A percentile compares a stretch with the other conserved stretches of the same genome.
phyloP scores from a whole-genome alignment of 2,888 invertebrate genomes.

The Cryptus armator region DNA sequence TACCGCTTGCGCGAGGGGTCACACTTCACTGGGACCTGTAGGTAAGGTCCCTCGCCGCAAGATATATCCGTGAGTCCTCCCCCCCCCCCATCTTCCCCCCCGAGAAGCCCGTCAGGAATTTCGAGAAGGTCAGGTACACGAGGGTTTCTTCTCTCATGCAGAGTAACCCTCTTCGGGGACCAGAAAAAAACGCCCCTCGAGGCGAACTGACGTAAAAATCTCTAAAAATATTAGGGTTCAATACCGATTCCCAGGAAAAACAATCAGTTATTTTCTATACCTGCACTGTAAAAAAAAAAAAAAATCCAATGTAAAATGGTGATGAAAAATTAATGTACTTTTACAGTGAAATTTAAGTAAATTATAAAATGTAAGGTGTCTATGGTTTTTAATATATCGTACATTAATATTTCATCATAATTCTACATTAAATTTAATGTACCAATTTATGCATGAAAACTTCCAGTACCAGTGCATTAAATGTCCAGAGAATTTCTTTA shows the following conservation, averaged over 20 bases:
- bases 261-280: constrained; percentile 37
- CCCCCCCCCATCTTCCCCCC: neutral
- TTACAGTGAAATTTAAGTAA: too few species aligned
- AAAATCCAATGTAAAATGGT: too few species aligned
- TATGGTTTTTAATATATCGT: too few species aligned
- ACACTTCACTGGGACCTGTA: constrained; percentile 57
- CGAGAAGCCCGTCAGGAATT: constrained; percentile 62
- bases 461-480: too few species aligned
- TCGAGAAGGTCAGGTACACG: constrained; percentile 64
- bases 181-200: constrained; percentile 6
- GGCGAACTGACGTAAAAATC: neutral
- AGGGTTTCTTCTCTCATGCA: constrained; percentile 46
- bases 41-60: constrained; percentile 51
- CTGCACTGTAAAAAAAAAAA: neutral
- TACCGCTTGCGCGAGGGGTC: constrained; percentile 57
- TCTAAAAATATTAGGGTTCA: constrained; percentile 34
- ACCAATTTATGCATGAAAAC: too few species aligned
- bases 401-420: too few species aligned
- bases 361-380: too few species aligned
- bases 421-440: too few species aligned
- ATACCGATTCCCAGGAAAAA: constrained; percentile 38
- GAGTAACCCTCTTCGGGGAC: neutral
- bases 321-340: too few species aligned
- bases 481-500: neutral
- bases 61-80: constrained; percentile 42